A percentile compares a stretch with the other conserved stretches of the same genome.
These are phyloP conservation scores for Lerema accius DNA, from an alignment of 1,140 invertebrate species.

Conservation along the genomic window DNA sequence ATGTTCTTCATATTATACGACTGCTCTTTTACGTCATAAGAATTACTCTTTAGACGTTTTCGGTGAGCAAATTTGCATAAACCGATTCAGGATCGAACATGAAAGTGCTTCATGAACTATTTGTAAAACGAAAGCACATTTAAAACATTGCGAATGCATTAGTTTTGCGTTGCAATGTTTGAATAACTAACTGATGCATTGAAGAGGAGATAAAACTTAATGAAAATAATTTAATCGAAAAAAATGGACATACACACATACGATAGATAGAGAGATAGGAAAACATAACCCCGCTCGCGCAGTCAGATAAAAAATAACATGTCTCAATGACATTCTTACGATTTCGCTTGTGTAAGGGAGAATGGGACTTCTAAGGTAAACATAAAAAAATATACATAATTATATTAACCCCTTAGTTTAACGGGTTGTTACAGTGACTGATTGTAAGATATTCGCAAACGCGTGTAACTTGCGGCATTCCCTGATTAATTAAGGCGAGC, in stretches of 20 bases:
- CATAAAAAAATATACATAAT: too few species aligned
- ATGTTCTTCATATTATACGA: neutral
- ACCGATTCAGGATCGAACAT: slow-evolving; percentile 1
- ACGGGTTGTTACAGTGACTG: too few species aligned
- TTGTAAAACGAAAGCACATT: slow-evolving; percentile 13
- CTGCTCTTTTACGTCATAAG: neutral
- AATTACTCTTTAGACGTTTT: neutral
- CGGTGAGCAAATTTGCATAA: neutral
- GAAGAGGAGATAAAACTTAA: neutral
- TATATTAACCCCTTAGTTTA: too few species aligned
- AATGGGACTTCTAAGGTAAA: too few species aligned
- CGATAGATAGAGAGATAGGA: too few species aligned
- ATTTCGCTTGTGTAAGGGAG: too few species aligned
- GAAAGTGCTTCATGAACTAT: neutral
- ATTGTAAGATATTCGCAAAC: neutral
- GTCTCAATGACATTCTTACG: too few species aligned
- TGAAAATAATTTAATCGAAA: too few species aligned
- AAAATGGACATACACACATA: too few species aligned
- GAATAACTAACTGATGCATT: slow-evolving; percentile 5
- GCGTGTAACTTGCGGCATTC: neutral
- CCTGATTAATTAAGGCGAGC: slow-evolving; percentile 50
- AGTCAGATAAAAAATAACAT: too few species aligned
- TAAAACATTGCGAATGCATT: slow-evolving; percentile 14
- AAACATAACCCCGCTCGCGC: too few species aligned
- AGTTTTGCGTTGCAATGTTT: slow-evolving; percentile 5